Base-by-base conservation (phyloP, 2,888 invertebrate species). In the Dolomedes plantarius region DNA sequence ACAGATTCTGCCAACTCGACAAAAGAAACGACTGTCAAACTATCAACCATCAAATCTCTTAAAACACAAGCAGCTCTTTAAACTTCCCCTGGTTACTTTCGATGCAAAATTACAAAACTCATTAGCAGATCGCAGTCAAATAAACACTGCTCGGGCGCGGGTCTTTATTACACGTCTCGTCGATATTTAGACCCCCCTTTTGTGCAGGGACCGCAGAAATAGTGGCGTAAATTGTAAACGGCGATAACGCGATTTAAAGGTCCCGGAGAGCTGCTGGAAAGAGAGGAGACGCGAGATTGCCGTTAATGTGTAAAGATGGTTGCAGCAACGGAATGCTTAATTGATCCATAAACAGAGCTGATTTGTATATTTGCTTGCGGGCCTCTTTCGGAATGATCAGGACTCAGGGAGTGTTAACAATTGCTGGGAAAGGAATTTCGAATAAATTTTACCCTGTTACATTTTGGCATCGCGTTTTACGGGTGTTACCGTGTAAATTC, bases 181-280 rank as follows among this genome's bases (percentile, higher is more conserved):
- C 29, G 46, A 72, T 36, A 68, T 68, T 68, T 68, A n/a, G n/a
- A n/a, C n/a, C 68, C 68, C 68, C n/a, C n/a, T n/a, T 31, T 32
- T 19, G 7, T 16, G n/a, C 9, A 29, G 11, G 67, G 31, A 79
- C 79, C 79, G 72, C 79, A 79, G 79, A 78, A 69, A 78, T 78
- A 2, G 78, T n/a, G n/a, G n/a, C n/a, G 68, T 75, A 82, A 82
- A 82, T 82, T 82, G 75, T 46, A 32, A 23, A n/a, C 68, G 41
- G 56, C 39, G 82, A 82, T 82, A 82, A 82, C 82, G 68, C 82
- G 75, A 82, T 82, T 82, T 82, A 82, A 76, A 82, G 82, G 82
- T 82, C 82, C 75, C 82, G 82, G 31, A 71, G 81, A 69, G 56
- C 11, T 2, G 2, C 5, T 23, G 28, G 69, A 32, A n/a, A n/a